Evolutionary conservation across 2,797 vertebrate species (phyloP).

Genomic region (Peromyscus nudipes): DNA sequence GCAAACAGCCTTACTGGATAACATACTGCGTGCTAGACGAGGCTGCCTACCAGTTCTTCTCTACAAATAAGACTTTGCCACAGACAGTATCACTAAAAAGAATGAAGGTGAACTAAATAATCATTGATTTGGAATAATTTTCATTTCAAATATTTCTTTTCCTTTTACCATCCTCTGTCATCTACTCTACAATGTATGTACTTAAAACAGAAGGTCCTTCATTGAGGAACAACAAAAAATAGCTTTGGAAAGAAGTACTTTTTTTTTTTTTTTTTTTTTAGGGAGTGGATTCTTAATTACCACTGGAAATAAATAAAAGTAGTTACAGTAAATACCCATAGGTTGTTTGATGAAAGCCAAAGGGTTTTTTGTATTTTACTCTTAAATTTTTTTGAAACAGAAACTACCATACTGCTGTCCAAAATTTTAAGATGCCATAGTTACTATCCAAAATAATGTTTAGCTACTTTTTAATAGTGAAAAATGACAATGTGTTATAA

Average conservation of each 20-base stretch:
- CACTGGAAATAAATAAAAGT: constrained; percentile 37
- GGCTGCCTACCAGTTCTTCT: neutral
- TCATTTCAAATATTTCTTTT: constrained; percentile 26
- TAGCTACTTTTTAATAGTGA: constrained; percentile 14
- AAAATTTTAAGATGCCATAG: constrained; percentile 19
- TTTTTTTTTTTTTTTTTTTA: constrained; percentile 5
- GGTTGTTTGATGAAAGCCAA: neutral
- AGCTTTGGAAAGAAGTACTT: constrained; percentile 20
- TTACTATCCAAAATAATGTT: constrained; percentile 40
- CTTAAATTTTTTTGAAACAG: neutral
- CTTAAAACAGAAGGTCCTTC: constrained; percentile 27
- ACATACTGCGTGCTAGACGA: neutral
- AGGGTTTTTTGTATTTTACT: neutral
- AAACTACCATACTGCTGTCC: neutral
- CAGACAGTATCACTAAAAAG: neutral
- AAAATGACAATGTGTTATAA: neutral
- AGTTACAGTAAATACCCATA: neutral
- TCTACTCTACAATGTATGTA: neutral
- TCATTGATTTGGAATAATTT: constrained; percentile 24
- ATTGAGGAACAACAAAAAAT: neutral
- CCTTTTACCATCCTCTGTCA: neutral
- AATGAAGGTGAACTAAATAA: neutral
- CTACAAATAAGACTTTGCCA: neutral
- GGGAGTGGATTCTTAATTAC: neutral
- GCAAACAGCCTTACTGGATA: neutral